Base-by-base conservation (phyloP, 2,888 invertebrate genomes). In the Acrobasis repandana region DNA sequence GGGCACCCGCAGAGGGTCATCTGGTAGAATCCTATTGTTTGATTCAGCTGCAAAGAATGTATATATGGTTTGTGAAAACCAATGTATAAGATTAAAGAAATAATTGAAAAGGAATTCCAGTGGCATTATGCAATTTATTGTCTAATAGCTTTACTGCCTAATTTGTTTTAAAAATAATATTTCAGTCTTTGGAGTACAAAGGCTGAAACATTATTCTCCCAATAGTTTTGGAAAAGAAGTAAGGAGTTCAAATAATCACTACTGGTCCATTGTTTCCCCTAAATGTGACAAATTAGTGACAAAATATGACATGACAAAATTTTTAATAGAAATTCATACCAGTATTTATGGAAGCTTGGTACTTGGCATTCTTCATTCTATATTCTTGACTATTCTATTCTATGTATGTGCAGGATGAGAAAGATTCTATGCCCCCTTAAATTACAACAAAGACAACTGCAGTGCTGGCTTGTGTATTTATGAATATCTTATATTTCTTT, bases 1-100 rank as follows among this genome's bases (percentile, higher is more conserved):
- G 0, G 84, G 76, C 28, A 88, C 75, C 63, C 90, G 80, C 60
- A 90, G 66, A 0, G 88, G 85, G 72, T 89, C 88, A 51, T 86
- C 65, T 58, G 76, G 68, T 9, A 74, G 74, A 54, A 83, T 76
- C 51, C 79, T 77, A 62, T 68, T 74, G 51, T 69, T 73, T 52
- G 76, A 72, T 28, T 74, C 79, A 54, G 60, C 83, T 84, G 75
- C 14, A 73, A 69, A 63, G 46, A 57, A 51, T 38, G 61, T 9
- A 61, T 6, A 51, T 56, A 60, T 60, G 58, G 5, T 54, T 14
- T 20, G 20, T 20, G 20, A 20, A 28, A 28, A 6, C 28, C 6
- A 28, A 28, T 28, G 2, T 28, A 6, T 28, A 5, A 28, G 4
- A 28, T 5, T 5, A 28, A 28, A 28, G 4, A 5, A 28, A 28